phyloP scores from a whole-genome alignment of 2,888 invertebrate species.

The Punctoribates punctum region DNA sequence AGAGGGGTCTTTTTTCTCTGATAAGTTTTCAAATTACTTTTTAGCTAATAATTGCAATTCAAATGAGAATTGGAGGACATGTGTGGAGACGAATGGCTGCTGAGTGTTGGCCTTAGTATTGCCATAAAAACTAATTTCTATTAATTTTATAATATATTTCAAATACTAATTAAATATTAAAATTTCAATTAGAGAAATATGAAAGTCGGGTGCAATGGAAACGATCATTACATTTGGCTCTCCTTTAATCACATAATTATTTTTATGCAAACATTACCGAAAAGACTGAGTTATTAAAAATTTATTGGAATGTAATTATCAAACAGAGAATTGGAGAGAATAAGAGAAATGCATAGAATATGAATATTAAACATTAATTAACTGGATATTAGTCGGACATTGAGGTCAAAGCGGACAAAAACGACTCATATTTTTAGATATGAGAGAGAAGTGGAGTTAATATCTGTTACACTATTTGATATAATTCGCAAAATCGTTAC shows the following conservation, averaged over 20 bases:
- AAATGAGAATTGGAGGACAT: no score
- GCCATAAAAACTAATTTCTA: not conserved
- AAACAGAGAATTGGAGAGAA: slow-evolving; percentile 16
- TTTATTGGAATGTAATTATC: slow-evolving; percentile 32
- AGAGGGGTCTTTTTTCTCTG: no score
- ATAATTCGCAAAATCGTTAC: slow-evolving; percentile 36
- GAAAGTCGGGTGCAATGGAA: not conserved
- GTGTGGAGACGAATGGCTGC: no score
- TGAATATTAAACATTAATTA: slow-evolving; percentile 27
- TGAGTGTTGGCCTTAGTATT: not conserved
- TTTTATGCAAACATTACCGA: slow-evolving; percentile 31
- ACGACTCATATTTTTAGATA: not conserved
- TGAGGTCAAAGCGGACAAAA: slow-evolving; percentile 23
- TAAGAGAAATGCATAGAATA: not conserved
- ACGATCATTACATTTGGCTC: slow-evolving; percentile 8
- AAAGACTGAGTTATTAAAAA: slow-evolving; percentile 19
- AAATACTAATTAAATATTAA: slow-evolving; percentile 27
- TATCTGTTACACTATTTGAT: not conserved
- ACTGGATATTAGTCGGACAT: not conserved
- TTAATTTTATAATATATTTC: slow-evolving; percentile 1
- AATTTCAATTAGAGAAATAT: slow-evolving; percentile 19
- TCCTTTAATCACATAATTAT: slow-evolving; percentile 34
- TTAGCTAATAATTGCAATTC: no score
- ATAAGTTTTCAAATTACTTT: no score
- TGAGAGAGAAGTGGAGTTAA: not conserved